Conservation (phyloP, 2,797 vertebrate species). For the Odontamblyopus rebecca region DNA sequence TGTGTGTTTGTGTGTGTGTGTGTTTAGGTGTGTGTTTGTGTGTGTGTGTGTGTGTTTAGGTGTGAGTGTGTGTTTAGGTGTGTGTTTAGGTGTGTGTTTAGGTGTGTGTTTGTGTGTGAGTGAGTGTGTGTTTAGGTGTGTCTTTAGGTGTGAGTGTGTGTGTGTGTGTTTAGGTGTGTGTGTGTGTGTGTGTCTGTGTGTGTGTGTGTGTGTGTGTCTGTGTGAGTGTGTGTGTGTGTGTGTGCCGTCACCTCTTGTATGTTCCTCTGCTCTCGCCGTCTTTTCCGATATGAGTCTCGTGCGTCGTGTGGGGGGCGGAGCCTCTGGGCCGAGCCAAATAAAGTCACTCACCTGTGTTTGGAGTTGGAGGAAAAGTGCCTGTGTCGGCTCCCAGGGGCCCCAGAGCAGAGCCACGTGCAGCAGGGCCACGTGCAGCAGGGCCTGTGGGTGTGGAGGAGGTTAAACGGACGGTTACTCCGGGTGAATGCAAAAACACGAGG, state of each 20-base stretch:
- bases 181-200: no score
- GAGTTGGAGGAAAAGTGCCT: slow-evolving; percentile 68
- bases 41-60: no score
- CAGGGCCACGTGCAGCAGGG: slow-evolving; percentile 49
- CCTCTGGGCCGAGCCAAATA: slow-evolving; percentile 69
- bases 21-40: no score
- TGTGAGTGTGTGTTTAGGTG: no score
- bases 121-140: no score
- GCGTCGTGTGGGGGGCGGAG: slow-evolving; percentile 53
- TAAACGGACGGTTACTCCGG: slow-evolving; percentile 22
- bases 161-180: no score
- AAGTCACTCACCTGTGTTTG: slow-evolving; percentile 76
- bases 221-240: no score
- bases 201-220: no score
- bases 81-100: no score
- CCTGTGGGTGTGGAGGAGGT: slow-evolving; percentile 21
- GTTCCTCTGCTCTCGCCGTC: neutral
- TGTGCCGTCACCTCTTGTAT: neutral
- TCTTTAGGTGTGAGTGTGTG: no score
- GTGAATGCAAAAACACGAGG: neutral
- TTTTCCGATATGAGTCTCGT: slow-evolving; percentile 15
- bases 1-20: no score
- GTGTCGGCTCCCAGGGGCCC: slow-evolving; percentile 66
- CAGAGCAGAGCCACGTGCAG: slow-evolving; percentile 42
- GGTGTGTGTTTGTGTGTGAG: no score